These are phyloP conservation scores for Umimayanthus chanpuru DNA, from an alignment of 92 coral and sea anemone species.

Conservation along the genomic window DNA sequence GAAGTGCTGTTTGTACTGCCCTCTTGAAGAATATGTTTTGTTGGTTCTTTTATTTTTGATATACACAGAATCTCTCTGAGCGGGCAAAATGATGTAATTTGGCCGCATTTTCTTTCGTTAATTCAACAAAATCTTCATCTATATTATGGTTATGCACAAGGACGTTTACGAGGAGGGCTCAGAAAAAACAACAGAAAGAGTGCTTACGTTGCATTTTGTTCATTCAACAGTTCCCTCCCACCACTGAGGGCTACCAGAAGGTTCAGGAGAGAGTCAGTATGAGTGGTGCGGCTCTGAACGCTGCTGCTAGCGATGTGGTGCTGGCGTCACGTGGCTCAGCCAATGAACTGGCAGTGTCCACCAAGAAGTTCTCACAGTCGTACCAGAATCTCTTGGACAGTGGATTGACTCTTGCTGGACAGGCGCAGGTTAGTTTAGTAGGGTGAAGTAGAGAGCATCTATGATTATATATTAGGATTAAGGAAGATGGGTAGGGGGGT, in stretches of 20 bases:
- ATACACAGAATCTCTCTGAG: no score
- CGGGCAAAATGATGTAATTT: no score
- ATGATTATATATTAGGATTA: neutral
- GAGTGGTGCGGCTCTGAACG: slow-evolving; percentile 91
- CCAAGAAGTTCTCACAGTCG: slow-evolving; percentile 94
- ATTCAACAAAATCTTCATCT: no score
- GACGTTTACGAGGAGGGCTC: no score
- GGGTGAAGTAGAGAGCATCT: neutral
- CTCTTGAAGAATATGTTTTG: no score
- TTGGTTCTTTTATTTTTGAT: no score
- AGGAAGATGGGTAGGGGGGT: no score
- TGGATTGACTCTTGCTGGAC: slow-evolving; percentile 95
- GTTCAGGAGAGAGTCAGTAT: slow-evolving; percentile 91
- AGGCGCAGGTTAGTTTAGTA: slow-evolving; percentile 74
- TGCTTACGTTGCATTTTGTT: neutral
- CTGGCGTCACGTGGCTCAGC: slow-evolving; percentile 96
- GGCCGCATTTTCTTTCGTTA: no score
- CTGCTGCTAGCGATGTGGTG: slow-evolving; percentile 98
- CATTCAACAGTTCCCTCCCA: slow-evolving; percentile 77
- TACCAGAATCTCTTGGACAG: slow-evolving; percentile 91
- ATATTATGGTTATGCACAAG: no score
- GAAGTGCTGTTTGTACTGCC: no score
- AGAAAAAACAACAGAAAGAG: no score
- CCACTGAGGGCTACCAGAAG: slow-evolving; percentile 83
- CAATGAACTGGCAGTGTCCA: slow-evolving; percentile 90